Conservation (phyloP, 2,113 vertebrate genomes). For the Chaetodon trifascialis region DNA sequence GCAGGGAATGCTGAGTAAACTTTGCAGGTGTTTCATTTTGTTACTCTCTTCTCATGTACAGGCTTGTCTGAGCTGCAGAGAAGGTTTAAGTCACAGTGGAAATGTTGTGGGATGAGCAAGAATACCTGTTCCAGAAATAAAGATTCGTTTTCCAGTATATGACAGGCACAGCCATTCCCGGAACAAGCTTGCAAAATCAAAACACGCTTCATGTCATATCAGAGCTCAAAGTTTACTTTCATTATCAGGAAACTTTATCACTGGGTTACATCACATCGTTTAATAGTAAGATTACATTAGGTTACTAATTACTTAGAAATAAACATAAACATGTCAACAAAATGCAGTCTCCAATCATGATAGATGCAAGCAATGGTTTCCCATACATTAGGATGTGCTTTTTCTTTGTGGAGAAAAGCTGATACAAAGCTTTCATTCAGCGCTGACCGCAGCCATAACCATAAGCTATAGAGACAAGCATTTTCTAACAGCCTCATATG, state of each 20-base stretch:
- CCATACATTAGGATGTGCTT: not conserved
- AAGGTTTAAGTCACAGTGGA: conserved; percentile 49
- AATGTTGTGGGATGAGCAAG: conserved; percentile 45
- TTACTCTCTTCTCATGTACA: conserved; percentile 29
- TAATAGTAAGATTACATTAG: conserved; percentile 28
- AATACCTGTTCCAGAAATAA: conserved; percentile 43
- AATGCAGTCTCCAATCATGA: not conserved
- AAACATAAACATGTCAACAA: not conserved
- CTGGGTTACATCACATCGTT: not conserved
- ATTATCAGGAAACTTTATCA: conserved; percentile 33
- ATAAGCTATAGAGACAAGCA: conserved; percentile 13
- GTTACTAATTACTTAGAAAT: conserved; percentile 2
- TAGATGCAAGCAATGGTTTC: not conserved
- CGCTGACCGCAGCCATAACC: not conserved
- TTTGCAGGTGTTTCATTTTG: conserved; percentile 38
- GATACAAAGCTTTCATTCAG: conserved; percentile 55
- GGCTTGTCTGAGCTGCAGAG: conserved; percentile 45
- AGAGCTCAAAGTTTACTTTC: conserved; percentile 52
- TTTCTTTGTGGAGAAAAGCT: not conserved
- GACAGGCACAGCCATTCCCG: not conserved
- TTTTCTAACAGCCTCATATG: conserved; percentile 48
- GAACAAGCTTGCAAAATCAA: conserved; percentile 8
- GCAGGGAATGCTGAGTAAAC: conserved; percentile 1
- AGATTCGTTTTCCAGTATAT: conserved; percentile 23
- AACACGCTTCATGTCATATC: conserved; percentile 6